Base-by-base conservation (phyloP, 2,888 invertebrate genomes). In the Eretmocerus hayati region DNA sequence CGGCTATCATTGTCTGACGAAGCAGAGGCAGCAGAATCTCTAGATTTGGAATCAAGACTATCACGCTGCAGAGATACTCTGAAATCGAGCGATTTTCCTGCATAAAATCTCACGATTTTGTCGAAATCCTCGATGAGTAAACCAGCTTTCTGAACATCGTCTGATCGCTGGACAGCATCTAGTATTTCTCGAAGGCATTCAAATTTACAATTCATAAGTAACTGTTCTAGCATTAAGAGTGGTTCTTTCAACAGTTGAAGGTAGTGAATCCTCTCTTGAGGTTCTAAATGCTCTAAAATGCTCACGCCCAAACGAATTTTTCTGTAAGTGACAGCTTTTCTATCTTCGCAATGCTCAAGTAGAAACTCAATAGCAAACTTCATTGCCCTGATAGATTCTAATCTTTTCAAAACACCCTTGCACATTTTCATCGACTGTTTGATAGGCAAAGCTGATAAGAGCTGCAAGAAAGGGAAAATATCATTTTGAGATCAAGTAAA, bases 191-290 rank as follows among this genome's bases (percentile, higher is more conserved):
- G 74, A 6, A 89, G 71, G 42, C 77, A 74, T 58, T 87, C 87
- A 42, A 89, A 74, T 64, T 84, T 85, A 0, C 83, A 84, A 64
- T 92, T 91, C 90, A 93, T 91, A 11, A 93, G 68, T 44, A 90
- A 76, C 65, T 90, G 88, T 64, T 93, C 93, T 8, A 92, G 74
- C 62, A 93, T 84, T 4, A 87, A 71, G 33, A 87, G 65, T 0
- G 93, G 93, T 55, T 78, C 78, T 39, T 79, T 78, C 18, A 85
- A 76, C 19, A 87, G 66, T 56, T 81, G 77, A 67, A 83, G 80
- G 52, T 85, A 79, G 31, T 79, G 72, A 16, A 74, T 70, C 45
- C 81, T 77, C 62, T 84, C 78, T 37, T 72, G 73, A 0, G 61
- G 46, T 5, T 79, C 77, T 45, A 87, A 75, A 59, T 79, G 77